Percentiles rank a stretch among this genome's conserved stretches.
phyloP scores from a whole-genome alignment of 2,888 invertebrate genomes.

The Imbricaverruca yamaguchii region DNA sequence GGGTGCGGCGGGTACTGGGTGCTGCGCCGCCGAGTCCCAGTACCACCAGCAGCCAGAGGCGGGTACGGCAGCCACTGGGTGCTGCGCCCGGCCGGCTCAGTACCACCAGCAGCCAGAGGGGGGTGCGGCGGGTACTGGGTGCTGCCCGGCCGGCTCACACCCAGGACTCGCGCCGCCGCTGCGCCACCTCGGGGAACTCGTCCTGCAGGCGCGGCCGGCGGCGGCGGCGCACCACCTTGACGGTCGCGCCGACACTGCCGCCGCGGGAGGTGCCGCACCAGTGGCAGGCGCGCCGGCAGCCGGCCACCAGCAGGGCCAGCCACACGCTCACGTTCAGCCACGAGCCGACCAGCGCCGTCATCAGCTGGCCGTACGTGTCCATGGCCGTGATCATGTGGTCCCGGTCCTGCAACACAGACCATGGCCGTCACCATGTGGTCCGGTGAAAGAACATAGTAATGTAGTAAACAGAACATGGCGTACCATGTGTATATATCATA shows the following conservation, averaged over 20 bases:
- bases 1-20: too few species aligned
- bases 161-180: background rate
- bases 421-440: too few species aligned
- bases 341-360: background rate
- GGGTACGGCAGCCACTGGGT: too few species aligned
- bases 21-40: too few species aligned
- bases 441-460: too few species aligned
- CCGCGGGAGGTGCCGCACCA: background rate
- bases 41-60: too few species aligned
- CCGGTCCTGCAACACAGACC: background rate
- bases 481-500: too few species aligned
- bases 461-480: too few species aligned
- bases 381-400: constrained; percentile 10
- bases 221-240: constrained; percentile 2
- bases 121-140: too few species aligned
- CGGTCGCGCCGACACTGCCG: background rate
- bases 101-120: too few species aligned
- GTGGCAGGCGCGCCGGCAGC: background rate
- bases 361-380: constrained; percentile 18
- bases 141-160: background rate
- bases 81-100: too few species aligned
- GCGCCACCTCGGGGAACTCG: constrained; percentile 1
- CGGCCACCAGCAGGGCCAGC: background rate
- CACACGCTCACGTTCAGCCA: background rate
- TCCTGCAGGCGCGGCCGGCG: background rate